Percentiles rank a stretch among this genome's conserved stretches.
Evolutionary conservation across 2,797 vertebrate genomes (phyloP).

Genomic region (Pempheris klunzingeri): DNA sequence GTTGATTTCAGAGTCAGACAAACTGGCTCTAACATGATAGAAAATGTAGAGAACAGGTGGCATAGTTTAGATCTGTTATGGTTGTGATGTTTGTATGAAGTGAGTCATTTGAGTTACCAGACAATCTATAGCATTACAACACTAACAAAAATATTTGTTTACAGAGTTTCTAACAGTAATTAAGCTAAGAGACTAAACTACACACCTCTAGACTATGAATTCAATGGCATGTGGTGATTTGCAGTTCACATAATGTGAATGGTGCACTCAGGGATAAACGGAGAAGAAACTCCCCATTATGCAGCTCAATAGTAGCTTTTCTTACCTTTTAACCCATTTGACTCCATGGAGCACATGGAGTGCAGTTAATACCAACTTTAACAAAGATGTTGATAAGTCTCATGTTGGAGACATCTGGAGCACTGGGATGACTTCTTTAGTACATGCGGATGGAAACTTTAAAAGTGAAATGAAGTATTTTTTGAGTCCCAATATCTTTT

Average conservation of each 20-base stretch:
- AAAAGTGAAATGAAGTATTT: neutral
- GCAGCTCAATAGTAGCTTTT: too few relatives aligned
- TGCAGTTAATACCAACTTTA: neutral
- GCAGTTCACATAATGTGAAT: too few relatives aligned
- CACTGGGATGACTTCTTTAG: neutral
- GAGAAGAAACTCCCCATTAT: too few relatives aligned
- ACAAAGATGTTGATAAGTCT: neutral
- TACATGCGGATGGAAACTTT: neutral
- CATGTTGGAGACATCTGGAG: neutral
- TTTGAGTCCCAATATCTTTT: neutral
- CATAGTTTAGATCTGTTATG: neutral
- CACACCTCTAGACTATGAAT: neutral
- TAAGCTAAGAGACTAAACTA: too few relatives aligned
- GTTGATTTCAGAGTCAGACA: neutral
- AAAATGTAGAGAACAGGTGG: neutral
- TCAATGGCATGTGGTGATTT: too few relatives aligned
- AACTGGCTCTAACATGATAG: neutral
- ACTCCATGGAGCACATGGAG: neutral
- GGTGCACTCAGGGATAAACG: too few relatives aligned
- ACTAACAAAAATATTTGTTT: neutral
- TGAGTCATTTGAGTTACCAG: neutral
- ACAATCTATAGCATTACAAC: neutral
- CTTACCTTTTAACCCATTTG: too few relatives aligned
- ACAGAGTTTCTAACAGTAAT: neutral
- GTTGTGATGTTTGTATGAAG: neutral